Percentiles rank a stretch among this genome's conserved stretches.
Conservation (phyloP, 1,140 invertebrate species). For the Drosophila ercepeae region DNA sequence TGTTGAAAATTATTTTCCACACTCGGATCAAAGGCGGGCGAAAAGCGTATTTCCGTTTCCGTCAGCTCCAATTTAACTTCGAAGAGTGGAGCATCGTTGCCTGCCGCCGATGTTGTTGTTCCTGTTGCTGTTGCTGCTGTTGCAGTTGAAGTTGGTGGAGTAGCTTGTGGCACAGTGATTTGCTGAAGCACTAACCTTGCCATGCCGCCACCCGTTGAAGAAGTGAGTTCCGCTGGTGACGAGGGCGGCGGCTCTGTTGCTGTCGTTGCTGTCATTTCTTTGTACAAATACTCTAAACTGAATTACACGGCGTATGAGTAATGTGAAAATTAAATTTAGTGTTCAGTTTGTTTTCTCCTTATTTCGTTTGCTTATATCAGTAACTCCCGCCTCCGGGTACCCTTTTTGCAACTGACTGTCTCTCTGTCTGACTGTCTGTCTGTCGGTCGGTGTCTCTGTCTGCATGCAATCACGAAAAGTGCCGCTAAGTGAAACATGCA, state of each 20-base stretch:
- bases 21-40: slow-evolving; percentile 78
- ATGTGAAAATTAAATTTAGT: slow-evolving; percentile 83
- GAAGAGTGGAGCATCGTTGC: slow-evolving; percentile 73
- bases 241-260: slow-evolving; percentile 6
- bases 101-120: slow-evolving; percentile 12
- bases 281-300: slow-evolving; percentile 83
- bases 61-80: slow-evolving; percentile 83
- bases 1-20: slow-evolving; percentile 83
- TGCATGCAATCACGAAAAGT: slow-evolving; percentile 79
- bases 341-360: slow-evolving; percentile 71
- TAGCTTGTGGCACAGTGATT: slow-evolving; percentile 59
- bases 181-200: slow-evolving; percentile 60
- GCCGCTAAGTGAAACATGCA: slow-evolving; percentile 81
- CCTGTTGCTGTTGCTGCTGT: slow-evolving; percentile 15
- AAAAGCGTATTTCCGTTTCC: slow-evolving; percentile 81
- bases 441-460: slow-evolving; percentile 19
- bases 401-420: neutral
- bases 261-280: slow-evolving; percentile 77
- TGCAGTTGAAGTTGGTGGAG: slow-evolving; percentile 32
- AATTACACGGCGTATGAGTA: slow-evolving; percentile 83
- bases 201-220: slow-evolving; percentile 33
- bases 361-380: slow-evolving; percentile 51
- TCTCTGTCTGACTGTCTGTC: slow-evolving; percentile 6
- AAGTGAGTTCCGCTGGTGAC: slow-evolving; percentile 1
- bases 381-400: neutral